A percentile compares a stretch with the other conserved stretches of the same genome.
Evolutionary conservation across 2,797 vertebrate species (phyloP).

Genomic region (Semaprochilodus insignis): DNA sequence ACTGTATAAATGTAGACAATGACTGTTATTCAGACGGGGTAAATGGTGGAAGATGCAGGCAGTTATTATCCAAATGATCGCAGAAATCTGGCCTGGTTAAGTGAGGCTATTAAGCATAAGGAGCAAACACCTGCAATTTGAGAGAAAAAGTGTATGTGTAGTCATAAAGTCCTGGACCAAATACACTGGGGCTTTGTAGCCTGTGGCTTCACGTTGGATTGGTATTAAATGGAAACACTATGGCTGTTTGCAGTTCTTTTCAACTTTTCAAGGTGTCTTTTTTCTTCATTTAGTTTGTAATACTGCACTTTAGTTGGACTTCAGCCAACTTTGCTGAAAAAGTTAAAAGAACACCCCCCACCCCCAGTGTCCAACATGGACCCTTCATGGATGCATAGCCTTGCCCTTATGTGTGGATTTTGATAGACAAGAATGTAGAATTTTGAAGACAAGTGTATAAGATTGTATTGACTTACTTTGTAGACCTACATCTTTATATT

Average conservation of each 20-base stretch:
- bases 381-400: neutral
- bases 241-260: conserved; percentile 2
- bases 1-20: conserved; percentile 65
- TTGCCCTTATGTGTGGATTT: neutral
- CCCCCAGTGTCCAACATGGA: neutral
- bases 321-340: neutral
- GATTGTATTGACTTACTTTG: no score
- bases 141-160: conserved; percentile 10
- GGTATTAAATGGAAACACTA: neutral
- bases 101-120: conserved; percentile 67
- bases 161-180: conserved; percentile 21
- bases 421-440: no score
- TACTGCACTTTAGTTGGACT: neutral
- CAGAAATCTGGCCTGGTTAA: conserved; percentile 66
- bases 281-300: neutral
- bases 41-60: conserved; percentile 74
- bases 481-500: no score
- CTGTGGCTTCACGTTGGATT: conserved; percentile 19
- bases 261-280: neutral
- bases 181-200: conserved; percentile 33
- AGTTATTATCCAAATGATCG: conserved; percentile 71
- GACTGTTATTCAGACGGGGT: conserved; percentile 66
- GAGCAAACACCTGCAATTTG: conserved; percentile 63
- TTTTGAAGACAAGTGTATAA: no score
- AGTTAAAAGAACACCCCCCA: no score